phyloP scores from a whole-genome alignment of 2,888 invertebrate species.

The Pandemis corylana region DNA sequence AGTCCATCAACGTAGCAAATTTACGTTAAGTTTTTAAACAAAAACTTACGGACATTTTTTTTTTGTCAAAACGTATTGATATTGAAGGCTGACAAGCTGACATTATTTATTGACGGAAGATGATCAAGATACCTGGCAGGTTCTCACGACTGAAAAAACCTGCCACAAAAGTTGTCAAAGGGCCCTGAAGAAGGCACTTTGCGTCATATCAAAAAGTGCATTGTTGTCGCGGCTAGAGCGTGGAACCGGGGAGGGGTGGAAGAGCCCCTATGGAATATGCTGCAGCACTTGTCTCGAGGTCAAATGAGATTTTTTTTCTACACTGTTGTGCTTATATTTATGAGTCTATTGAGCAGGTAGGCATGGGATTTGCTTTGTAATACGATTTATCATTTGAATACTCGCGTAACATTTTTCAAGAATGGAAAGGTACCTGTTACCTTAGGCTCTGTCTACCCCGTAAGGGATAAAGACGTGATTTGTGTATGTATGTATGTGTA shows the following conservation, averaged over 20 bases:
- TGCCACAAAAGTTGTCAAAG: constrained; percentile 53
- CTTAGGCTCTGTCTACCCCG: too few species aligned
- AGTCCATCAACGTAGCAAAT: background rate
- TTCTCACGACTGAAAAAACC: constrained; percentile 71
- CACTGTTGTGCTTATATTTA: constrained; percentile 38
- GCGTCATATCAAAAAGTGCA: constrained; percentile 69
- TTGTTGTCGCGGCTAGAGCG: constrained; percentile 75
- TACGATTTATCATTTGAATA: constrained; percentile 22
- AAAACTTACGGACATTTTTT: background rate
- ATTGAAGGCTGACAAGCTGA: constrained; percentile 28
- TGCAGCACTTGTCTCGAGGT: constrained; percentile 38
- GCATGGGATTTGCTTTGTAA: constrained; percentile 17
- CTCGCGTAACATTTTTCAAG: too few species aligned
- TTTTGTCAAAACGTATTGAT: constrained; percentile 9
- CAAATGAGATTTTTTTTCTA: constrained; percentile 30
- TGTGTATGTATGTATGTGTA: too few species aligned
- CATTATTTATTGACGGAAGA: constrained; percentile 56
- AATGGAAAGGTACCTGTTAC: too few species aligned
- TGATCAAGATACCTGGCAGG: constrained; percentile 47
- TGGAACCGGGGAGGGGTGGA: constrained; percentile 54
- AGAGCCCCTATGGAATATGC: constrained; percentile 30
- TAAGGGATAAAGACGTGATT: too few species aligned
- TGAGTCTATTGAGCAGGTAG: constrained; percentile 34
- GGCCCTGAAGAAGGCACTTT: constrained; percentile 59
- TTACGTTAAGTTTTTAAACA: background rate